Evolutionary conservation across 2,888 invertebrate species (phyloP).

Genomic region (Ethmia dodecea): DNA sequence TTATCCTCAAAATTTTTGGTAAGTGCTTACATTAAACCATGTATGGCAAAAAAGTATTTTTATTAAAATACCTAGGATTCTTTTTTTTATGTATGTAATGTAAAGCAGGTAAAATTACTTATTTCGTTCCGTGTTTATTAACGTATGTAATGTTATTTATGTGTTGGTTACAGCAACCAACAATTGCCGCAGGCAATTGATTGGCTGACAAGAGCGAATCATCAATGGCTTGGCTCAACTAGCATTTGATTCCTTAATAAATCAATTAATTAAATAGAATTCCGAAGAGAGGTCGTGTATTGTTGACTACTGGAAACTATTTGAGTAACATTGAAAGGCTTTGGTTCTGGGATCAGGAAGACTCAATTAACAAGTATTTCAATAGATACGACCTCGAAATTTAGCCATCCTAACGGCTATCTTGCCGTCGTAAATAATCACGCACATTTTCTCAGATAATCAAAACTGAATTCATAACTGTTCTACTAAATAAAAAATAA

Average conservation of each 20-base stretch:
- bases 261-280: conserved; percentile 33
- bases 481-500: too few species aligned
- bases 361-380: conserved; percentile 25
- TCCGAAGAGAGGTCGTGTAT: conserved; percentile 46
- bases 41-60: too few species aligned
- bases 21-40: too few species aligned
- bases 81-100: too few species aligned
- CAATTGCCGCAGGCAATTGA: neutral
- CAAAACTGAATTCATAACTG: too few species aligned
- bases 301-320: conserved; percentile 39
- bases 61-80: too few species aligned
- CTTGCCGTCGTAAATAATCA: conserved; percentile 28
- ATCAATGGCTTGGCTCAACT: neutral
- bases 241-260: conserved; percentile 28
- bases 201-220: too few species aligned
- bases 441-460: too few species aligned
- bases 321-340: conserved; percentile 39
- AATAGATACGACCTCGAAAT: conserved; percentile 35
- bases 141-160: conserved; percentile 10
- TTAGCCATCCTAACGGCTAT: conserved; percentile 27
- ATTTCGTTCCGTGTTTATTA: too few species aligned
- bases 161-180: neutral
- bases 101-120: too few species aligned
- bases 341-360: conserved; percentile 26
- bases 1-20: too few species aligned